Conservation (phyloP, 1,140 invertebrate genomes). For the Aricia agestis region DNA sequence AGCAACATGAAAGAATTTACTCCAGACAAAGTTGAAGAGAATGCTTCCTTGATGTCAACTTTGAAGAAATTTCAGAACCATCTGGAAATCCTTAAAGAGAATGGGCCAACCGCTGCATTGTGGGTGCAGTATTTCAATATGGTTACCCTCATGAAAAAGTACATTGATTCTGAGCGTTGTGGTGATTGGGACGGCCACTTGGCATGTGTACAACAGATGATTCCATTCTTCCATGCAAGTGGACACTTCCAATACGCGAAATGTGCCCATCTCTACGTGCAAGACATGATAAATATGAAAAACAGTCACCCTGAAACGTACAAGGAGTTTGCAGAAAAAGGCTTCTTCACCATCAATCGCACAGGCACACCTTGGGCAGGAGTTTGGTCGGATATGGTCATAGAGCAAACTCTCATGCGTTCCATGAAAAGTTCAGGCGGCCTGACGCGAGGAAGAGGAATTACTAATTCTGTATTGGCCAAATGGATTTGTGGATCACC, state of each 20-base stretch:
- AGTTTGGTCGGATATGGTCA: neutral
- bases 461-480: neutral
- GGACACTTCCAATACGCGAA: conserved; percentile 15
- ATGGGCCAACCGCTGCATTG: neutral
- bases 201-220: conserved; percentile 1
- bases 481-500: neutral
- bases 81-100: neutral
- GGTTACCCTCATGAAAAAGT: conserved; percentile 15
- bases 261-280: conserved; percentile 7
- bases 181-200: conserved; percentile 5
- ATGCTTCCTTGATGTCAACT: neutral
- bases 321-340: conserved; percentile 11
- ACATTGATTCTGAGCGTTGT: conserved; percentile 10
- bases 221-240: conserved; percentile 17
- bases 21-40: neutral
- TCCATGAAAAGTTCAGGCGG: neutral
- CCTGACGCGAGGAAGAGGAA: neutral
- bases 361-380: neutral
- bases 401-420: neutral
- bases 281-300: conserved; percentile 1
- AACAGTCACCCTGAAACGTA: conserved; percentile 5
- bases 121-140: conserved; percentile 9
- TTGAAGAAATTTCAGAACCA: too few species aligned
- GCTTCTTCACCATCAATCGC: conserved; percentile 15
- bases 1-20: neutral